Evolutionary conservation across 2,888 invertebrate genomes (phyloP).

Genomic region (Chymomyza caudatula): DNA sequence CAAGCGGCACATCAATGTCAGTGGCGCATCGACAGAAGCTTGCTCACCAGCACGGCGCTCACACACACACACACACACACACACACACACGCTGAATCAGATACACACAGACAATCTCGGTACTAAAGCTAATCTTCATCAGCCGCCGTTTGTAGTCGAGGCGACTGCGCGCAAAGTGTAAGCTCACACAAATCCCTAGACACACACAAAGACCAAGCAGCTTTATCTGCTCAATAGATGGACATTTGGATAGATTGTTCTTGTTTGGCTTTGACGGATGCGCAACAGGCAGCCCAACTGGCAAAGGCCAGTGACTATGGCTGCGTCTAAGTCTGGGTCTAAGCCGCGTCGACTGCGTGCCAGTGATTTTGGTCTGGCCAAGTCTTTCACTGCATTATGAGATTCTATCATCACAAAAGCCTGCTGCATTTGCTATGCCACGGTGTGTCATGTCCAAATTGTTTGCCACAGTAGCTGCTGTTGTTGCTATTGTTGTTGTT

Average conservation of each 20-base stretch:
- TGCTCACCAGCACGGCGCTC: constrained; percentile 19
- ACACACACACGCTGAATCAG: constrained; percentile 1
- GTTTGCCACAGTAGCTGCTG: constrained; percentile 44
- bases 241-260: constrained; percentile 73
- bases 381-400: constrained; percentile 54
- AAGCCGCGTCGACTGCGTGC: neutral
- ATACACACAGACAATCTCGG: constrained; percentile 2
- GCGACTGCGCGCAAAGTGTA: constrained; percentile 57
- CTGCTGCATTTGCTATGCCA: constrained; percentile 3
- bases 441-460: constrained; percentile 65
- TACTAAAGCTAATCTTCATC: constrained; percentile 71
- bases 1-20: constrained; percentile 57
- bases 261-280: constrained; percentile 65
- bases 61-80: constrained; percentile 13
- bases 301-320: neutral
- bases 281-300: neutral
- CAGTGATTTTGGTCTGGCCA: neutral
- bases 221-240: constrained; percentile 71
- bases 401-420: constrained; percentile 61
- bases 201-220: constrained; percentile 44
- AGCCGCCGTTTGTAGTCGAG: constrained; percentile 70
- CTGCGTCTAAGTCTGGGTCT: no score
- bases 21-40: constrained; percentile 30
- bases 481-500: constrained; percentile 6
- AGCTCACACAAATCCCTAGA: constrained; percentile 69